These are phyloP conservation scores for Nothocercus julius DNA, from an alignment of 2,113 vertebrate genomes.

Conservation along the genomic window DNA sequence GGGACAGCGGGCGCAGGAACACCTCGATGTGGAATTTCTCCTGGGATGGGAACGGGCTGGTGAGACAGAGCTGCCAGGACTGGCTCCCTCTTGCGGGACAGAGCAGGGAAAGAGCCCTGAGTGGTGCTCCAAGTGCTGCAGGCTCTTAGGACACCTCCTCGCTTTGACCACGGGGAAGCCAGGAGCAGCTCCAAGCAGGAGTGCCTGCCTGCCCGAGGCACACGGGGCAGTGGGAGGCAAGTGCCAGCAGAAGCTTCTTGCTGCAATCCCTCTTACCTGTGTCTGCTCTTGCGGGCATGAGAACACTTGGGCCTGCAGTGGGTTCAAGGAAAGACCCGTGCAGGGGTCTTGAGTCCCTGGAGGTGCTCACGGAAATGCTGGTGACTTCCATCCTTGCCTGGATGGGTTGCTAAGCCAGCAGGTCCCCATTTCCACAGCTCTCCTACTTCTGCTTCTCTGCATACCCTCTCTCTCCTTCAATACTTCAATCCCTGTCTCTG, in stretches of 20 bases:
- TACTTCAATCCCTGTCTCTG: not conserved
- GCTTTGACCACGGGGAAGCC: too few species aligned
- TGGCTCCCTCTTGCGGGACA: not conserved
- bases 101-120: not conserved
- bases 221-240: not conserved
- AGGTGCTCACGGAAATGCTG: not conserved
- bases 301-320: not conserved
- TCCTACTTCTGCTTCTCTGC: not conserved
- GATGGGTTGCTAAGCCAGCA: not conserved
- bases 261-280: not conserved
- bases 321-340: not conserved
- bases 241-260: not conserved
- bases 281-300: not conserved
- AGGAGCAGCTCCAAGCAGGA: not conserved
- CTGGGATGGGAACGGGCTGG: slow-evolving; percentile 52
- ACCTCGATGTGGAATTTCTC: slow-evolving; percentile 85
- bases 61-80: not conserved
- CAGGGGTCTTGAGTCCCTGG: not conserved
- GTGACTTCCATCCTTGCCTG: not conserved
- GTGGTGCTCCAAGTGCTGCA: too few species aligned
- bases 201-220: not conserved
- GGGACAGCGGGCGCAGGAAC: slow-evolving; percentile 83
- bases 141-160: not conserved
- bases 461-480: not conserved
- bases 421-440: not conserved